phyloP scores from a whole-genome alignment of 2,797 vertebrate species.

The Enteromius treurensis region DNA sequence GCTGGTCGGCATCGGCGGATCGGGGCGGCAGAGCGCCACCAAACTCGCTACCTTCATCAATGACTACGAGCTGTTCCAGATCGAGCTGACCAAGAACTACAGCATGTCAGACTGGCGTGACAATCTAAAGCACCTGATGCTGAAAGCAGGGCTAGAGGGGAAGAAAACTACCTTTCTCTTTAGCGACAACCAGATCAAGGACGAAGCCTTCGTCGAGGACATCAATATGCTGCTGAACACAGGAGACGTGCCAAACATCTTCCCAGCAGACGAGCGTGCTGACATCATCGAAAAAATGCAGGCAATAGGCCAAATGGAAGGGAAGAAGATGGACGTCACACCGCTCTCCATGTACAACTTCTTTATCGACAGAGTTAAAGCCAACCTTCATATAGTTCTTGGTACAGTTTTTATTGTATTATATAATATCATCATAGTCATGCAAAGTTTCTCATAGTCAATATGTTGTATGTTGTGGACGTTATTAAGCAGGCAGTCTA shows the following conservation, averaged over 20 bases:
- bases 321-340: slow-evolving; percentile 83
- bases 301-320: slow-evolving; percentile 79
- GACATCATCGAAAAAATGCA: slow-evolving; percentile 92
- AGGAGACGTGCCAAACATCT: slow-evolving; percentile 91
- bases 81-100: slow-evolving; percentile 90
- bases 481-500: no score
- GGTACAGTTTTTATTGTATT: slow-evolving; percentile 70
- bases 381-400: slow-evolving; percentile 91
- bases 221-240: slow-evolving; percentile 93
- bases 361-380: slow-evolving; percentile 90
- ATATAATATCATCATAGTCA: neutral
- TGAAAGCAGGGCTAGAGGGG: slow-evolving; percentile 83
- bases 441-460: no score
- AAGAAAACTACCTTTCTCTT: slow-evolving; percentile 87
- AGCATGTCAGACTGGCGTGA: slow-evolving; percentile 86
- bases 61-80: slow-evolving; percentile 86
- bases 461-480: no score
- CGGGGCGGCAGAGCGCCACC: slow-evolving; percentile 87
- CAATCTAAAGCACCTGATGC: slow-evolving; percentile 88
- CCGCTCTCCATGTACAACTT: slow-evolving; percentile 91
- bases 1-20: slow-evolving; percentile 89
- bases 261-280: slow-evolving; percentile 88
- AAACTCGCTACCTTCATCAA: slow-evolving; percentile 90
- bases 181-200: slow-evolving; percentile 89
- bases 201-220: slow-evolving; percentile 90